Base-by-base conservation (phyloP, 1,140 invertebrate species). In the Oedothorax gibbosus region DNA sequence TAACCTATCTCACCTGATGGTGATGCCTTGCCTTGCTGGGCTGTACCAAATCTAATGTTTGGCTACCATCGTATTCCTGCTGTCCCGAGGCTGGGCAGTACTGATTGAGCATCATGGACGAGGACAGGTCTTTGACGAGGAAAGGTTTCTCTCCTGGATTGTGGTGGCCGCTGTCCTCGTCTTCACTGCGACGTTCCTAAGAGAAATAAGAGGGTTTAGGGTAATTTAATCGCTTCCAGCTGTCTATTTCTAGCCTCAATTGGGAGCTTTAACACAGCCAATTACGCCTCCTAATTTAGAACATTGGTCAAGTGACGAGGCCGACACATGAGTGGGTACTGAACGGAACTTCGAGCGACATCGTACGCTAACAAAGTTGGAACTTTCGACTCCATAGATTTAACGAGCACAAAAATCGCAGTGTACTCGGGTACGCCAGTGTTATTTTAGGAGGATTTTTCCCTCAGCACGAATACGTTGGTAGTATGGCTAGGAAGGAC, bases 81-180 rank as follows among this genome's bases (percentile, higher is more conserved):
- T 35, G 35, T 35, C 35, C 35, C 3, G 57, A 14, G 5, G 71
- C 71, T 6, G 81, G 72, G 62, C 81, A 84, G 20, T 84, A 84
- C 20, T 84, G 71, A 64, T 72, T 84, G 53, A 84, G 81, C 81
- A 84, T 84, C 81, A 84, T 84, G n/a, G 81, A 84, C 14, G 81
- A 84, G 0, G 81, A 84, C 18, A 84, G 57, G 72, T 84, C 81
- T 54, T 84, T 84, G 9, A 84, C 81, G 2, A 84, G 57, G n/a
- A 84, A 84, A 0, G 81, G 81, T 15, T 84, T 84, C 20, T 84
- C 81, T 12, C 81, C 81, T 0, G 81, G 68, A 6, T 62, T 62
- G 50, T 54, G 81, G 15, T 49, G 54, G 0, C 69, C 72, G 8
- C 76, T 72, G 0, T 84, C 81, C 20, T 82, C 80, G 35, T 35